Conservation (phyloP, 2,888 invertebrate genomes). For the Parthenolecanium corni region DNA sequence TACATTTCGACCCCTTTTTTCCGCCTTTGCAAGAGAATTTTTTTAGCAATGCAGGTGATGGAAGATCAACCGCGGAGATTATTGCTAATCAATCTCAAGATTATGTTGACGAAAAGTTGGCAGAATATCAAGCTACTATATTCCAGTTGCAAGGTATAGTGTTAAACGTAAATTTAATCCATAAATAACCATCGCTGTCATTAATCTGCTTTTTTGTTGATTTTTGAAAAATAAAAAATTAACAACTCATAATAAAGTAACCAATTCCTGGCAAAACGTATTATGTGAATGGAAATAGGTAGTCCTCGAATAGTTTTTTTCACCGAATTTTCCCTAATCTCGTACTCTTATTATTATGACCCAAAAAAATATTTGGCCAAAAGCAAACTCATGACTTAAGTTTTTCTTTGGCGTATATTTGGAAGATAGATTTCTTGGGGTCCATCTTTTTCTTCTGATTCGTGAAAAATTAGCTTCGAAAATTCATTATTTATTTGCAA, state of each 20-base stretch:
- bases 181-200: background rate
- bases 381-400: too few relatives aligned
- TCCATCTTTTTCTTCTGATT: too few relatives aligned
- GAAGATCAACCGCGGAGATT: slow-evolving; percentile 80
- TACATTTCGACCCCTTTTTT: slow-evolving; percentile 36
- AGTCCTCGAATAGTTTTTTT: background rate
- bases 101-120: slow-evolving; percentile 84
- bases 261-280: background rate
- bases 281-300: background rate
- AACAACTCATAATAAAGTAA: background rate
- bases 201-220: background rate
- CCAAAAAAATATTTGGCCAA: too few relatives aligned
- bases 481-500: too few relatives aligned
- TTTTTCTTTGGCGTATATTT: too few relatives aligned
- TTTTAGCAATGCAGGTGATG: slow-evolving; percentile 44
- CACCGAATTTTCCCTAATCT: too few relatives aligned
- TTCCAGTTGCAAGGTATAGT: slow-evolving; percentile 72
- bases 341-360: too few relatives aligned
- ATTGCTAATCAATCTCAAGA: slow-evolving; percentile 89
- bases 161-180: background rate
- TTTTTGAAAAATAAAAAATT: background rate
- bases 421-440: too few relatives aligned
- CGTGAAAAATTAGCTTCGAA: too few relatives aligned
- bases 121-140: slow-evolving; percentile 86
- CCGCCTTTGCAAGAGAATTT: slow-evolving; percentile 52